phyloP scores from a whole-genome alignment of 2,888 invertebrate species.

The Drosophila siamana region DNA sequence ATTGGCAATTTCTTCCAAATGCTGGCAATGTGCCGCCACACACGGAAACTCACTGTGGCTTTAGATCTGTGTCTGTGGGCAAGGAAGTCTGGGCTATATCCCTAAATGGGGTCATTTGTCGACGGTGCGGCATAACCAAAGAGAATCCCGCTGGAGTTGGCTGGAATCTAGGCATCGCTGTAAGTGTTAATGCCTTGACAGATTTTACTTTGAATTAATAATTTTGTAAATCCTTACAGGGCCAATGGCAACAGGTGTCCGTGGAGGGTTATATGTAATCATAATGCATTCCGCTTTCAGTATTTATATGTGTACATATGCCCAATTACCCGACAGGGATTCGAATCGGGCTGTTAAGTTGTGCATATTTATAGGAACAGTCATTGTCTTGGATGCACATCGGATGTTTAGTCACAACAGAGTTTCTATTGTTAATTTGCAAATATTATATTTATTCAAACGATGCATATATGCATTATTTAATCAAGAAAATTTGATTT shows the following conservation, averaged over 20 bases:
- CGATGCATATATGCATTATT: background rate
- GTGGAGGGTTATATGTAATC: conserved; percentile 78
- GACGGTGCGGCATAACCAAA: conserved; percentile 90
- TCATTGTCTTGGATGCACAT: background rate
- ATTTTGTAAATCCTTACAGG: conserved; percentile 85
- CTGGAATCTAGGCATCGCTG: conserved; percentile 90
- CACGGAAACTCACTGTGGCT: conserved; percentile 86
- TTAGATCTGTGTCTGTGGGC: conserved; percentile 90
- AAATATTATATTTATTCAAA: background rate
- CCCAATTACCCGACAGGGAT: conserved; percentile 19
- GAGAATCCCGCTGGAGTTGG: conserved; percentile 91
- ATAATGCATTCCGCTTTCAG: conserved; percentile 48
- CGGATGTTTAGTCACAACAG: conserved; percentile 1
- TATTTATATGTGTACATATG: conserved; percentile 41
- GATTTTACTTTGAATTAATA: background rate
- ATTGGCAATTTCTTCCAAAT: conserved; percentile 91
- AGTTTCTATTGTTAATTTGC: conserved; percentile 8
- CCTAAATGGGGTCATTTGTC: conserved; percentile 89
- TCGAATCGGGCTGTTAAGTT: background rate
- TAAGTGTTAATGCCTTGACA: conserved; percentile 34
- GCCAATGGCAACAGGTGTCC: conserved; percentile 86
- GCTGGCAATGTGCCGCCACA: conserved; percentile 88
- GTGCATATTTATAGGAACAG: conserved; percentile 8
- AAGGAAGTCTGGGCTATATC: conserved; percentile 92
- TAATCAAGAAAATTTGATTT: background rate